These are phyloP conservation scores for Chaetodon trifasciatus DNA, from an alignment of 2,797 vertebrate species.

Conservation along the genomic window DNA sequence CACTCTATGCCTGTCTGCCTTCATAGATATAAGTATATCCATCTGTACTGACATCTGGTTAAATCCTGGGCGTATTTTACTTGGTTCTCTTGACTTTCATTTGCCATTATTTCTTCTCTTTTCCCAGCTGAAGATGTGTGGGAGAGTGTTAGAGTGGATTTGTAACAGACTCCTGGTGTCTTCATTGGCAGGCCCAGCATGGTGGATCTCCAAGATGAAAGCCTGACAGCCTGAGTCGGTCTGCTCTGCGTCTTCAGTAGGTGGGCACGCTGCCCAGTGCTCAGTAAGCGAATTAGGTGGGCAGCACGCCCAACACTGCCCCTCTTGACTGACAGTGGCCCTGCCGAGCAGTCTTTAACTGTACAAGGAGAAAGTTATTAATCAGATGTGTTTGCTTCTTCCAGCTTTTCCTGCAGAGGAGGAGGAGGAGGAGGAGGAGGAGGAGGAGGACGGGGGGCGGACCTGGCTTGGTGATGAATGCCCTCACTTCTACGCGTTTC, in stretches of 20 bases:
- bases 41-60: conserved; percentile 41
- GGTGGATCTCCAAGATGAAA: conserved; percentile 73
- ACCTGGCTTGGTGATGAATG: conserved; percentile 79
- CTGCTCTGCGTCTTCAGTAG: conserved; percentile 63
- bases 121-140: conserved; percentile 59
- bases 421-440: conserved; percentile 35
- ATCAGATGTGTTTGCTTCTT: conserved; percentile 72
- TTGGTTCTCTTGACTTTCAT: conserved; percentile 56
- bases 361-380: conserved; percentile 79
- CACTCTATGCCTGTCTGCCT: conserved; percentile 4
- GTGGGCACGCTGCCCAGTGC: conserved; percentile 72
- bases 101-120: conserved; percentile 41
- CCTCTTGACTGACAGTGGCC: conserved; percentile 73
- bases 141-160: conserved; percentile 56
- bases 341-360: conserved; percentile 67
- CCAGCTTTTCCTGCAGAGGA: conserved; percentile 55
- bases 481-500: conserved; percentile 73
- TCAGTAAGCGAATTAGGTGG: conserved; percentile 77
- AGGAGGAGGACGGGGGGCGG: conserved; percentile 12
- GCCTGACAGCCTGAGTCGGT: conserved; percentile 71
- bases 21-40: conserved; percentile 22
- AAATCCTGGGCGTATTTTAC: conserved; percentile 2
- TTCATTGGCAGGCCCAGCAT: conserved; percentile 72
- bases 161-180: conserved; percentile 63
- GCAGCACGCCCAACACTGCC: conserved; percentile 59